phyloP scores from a whole-genome alignment of 2,888 invertebrate species.

The Eustalomyia histrio region DNA sequence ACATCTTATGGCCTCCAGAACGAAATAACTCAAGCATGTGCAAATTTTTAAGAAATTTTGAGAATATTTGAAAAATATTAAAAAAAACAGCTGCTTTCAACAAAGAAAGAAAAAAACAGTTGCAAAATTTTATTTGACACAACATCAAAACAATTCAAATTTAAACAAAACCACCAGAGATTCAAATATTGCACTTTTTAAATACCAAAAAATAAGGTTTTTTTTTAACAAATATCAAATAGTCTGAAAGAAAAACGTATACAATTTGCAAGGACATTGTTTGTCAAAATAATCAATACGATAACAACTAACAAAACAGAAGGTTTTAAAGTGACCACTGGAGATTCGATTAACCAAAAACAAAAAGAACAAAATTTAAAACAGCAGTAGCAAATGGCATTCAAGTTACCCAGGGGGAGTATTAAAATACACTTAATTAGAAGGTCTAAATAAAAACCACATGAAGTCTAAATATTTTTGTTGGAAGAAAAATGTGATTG shows the following conservation, averaged over 20 bases:
- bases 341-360: slow-evolving; percentile 39
- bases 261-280: slow-evolving; percentile 48
- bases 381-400: slow-evolving; percentile 34
- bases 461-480: slow-evolving; percentile 57
- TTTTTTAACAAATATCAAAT: slow-evolving; percentile 51
- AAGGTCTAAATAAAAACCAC: slow-evolving; percentile 43
- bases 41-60: too few species aligned
- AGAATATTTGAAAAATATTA: too few species aligned
- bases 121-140: not conserved
- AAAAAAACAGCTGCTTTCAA: too few species aligned
- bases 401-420: slow-evolving; percentile 4
- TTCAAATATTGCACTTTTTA: not conserved
- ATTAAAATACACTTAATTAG: slow-evolving; percentile 11
- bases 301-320: slow-evolving; percentile 28
- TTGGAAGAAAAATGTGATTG: not conserved
- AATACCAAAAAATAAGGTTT: slow-evolving; percentile 15
- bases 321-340: slow-evolving; percentile 42
- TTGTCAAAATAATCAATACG: slow-evolving; percentile 45
- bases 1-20: too few species aligned
- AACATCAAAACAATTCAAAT: not conserved
- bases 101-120: too few species aligned
- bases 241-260: slow-evolving; percentile 15
- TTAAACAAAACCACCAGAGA: slow-evolving; percentile 42
- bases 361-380: not conserved
- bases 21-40: too few species aligned